A percentile compares a stretch with the other conserved stretches of the same genome.
These are phyloP conservation scores for Dasyprocta punctata DNA, from an alignment of 2,113 vertebrate genomes.

Conservation along the genomic window DNA sequence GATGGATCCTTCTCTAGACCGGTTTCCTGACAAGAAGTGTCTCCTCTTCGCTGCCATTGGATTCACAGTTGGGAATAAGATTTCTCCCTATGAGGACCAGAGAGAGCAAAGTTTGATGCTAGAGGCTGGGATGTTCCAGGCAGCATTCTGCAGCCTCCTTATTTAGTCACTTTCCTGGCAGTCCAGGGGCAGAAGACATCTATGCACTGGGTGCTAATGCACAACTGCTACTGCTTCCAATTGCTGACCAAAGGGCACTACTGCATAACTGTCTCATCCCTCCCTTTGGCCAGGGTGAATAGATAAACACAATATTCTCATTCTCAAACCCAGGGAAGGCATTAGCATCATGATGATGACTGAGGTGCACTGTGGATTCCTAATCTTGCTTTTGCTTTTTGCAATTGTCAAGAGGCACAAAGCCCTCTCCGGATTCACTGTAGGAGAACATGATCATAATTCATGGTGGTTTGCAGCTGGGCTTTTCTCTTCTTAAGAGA, in stretches of 20 bases:
- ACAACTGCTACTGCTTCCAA: background rate
- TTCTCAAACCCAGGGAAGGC: fast-evolving
- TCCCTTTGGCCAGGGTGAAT: background rate
- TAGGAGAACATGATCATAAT: background rate
- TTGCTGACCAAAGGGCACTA: background rate
- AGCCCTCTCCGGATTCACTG: background rate
- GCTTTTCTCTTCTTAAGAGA: background rate
- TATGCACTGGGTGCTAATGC: background rate
- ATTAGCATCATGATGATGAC: background rate
- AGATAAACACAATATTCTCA: background rate
- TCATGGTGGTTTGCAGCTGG: background rate
- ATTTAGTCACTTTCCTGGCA: background rate
- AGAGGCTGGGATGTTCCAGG: background rate
- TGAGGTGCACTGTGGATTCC: background rate
- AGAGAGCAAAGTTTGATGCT: background rate
- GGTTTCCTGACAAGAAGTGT: background rate
- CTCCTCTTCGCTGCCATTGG: background rate
- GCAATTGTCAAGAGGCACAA: background rate
- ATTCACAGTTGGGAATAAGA: background rate
- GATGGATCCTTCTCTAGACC: background rate
- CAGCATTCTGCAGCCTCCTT: background rate
- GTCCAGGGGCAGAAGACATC: fast-evolving
- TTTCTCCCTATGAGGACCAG: background rate
- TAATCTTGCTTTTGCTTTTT: background rate
- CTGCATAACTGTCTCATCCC: background rate